These are phyloP conservation scores for Ips typographus DNA, from an alignment of 1,140 invertebrate species.

Conservation along the genomic window DNA sequence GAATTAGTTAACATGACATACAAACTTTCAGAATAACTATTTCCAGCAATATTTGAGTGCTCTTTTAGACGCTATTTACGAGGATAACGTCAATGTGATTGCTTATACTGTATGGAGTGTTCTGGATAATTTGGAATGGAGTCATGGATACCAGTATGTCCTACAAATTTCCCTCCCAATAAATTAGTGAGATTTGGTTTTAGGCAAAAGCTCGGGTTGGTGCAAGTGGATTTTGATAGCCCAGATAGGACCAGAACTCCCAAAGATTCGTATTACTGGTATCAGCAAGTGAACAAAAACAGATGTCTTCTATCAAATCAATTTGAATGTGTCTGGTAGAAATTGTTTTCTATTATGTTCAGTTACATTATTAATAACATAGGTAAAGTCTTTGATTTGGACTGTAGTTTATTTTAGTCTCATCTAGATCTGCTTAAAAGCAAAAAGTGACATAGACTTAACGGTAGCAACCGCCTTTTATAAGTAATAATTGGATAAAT, in stretches of 20 bases:
- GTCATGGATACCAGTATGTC: slow-evolving; percentile 4
- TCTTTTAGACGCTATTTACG: slow-evolving; percentile 10
- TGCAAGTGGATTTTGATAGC: too few species aligned
- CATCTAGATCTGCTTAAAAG: too few species aligned
- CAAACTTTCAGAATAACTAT: neutral
- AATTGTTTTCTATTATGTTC: neutral
- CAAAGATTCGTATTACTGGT: neutral
- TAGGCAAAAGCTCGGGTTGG: slow-evolving; percentile 8
- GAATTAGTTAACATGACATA: neutral
- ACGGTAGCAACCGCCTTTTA: too few species aligned
- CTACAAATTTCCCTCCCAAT: neutral
- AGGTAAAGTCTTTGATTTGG: neutral
- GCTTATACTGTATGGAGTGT: slow-evolving; percentile 18
- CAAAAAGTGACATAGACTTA: too few species aligned
- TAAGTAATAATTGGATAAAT: too few species aligned
- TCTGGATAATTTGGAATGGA: slow-evolving; percentile 22
- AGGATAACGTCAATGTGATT: slow-evolving; percentile 14
- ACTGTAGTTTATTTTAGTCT: too few species aligned
- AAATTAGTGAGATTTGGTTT: neutral
- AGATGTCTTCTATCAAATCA: neutral
- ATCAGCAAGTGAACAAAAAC: neutral
- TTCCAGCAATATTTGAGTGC: slow-evolving; percentile 17
- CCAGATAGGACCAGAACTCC: too few species aligned
- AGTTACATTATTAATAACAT: neutral
- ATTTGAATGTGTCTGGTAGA: neutral